Base-by-base conservation (phyloP, 2,888 invertebrate genomes). In the Ophion obscuratus region DNA sequence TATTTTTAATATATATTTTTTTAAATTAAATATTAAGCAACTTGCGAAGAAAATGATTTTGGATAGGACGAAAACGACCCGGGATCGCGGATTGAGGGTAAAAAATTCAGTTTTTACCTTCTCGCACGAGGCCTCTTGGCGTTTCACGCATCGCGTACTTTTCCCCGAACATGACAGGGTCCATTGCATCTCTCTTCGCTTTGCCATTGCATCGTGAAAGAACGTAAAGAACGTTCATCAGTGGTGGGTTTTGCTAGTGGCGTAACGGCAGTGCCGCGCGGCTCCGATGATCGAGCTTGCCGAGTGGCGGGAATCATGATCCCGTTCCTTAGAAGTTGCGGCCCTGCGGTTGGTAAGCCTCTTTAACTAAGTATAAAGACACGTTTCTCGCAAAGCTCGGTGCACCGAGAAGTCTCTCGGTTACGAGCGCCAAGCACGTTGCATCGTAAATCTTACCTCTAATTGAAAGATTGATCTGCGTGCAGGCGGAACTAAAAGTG, bases 381-480 rank as follows among this genome's bases (percentile, higher is more conserved):
- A 79, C 84, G 86, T 82, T 88, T 88, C 57, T 67, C 67, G 80
- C 74, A 83, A 81, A 80, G 53, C 81, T 84, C 64, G 36, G 70
- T 67, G 53, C 66, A 86, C 79, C 67, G 82, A 87, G 68, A 59
- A 47, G 62, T 31, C 31, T 83, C 85, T 76, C 80, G 73, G 78
- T 86, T 80, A 79, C 77, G 74, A 77, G 64, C 83, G 88, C 87
- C 88, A 85, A 88, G 88, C 88, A 87, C 85, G 86, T 86, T 81
- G 70, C 86, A 70, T 88, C 90, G 89, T 92, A 92, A 92, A 92
- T 92, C 91, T 81, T 81, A 24, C 78, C 80, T 89, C 89, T 92
- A 92, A 92, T 92, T 93, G 92, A 91, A 91, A 91, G 92, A 92
- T 92, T 91, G 92, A 92, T 90, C 91, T 88, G 88, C 88, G 85